Evolutionary conservation across 2,888 invertebrate species (phyloP).

Genomic region (Lepeophtheirus nordmannii): DNA sequence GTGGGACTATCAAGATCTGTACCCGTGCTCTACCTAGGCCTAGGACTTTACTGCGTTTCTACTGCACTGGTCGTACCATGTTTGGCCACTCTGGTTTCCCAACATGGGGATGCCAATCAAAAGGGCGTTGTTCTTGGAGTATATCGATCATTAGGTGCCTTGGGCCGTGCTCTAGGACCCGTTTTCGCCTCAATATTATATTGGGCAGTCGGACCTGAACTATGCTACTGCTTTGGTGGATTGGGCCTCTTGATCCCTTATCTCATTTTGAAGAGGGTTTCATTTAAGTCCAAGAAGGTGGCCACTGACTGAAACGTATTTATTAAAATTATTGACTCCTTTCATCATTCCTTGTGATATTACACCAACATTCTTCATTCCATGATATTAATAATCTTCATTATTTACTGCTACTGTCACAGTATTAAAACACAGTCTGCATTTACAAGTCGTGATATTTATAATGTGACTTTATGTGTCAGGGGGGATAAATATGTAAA

Average conservation of each 20-base stretch:
- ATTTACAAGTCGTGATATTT: no score
- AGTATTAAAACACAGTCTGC: no score
- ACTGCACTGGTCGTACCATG: conserved; percentile 75
- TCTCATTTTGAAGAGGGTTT: conserved; percentile 29
- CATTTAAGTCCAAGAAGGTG: not conserved
- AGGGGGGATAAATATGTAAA: no score
- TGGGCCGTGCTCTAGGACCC: conserved; percentile 64
- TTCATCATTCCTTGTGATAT: no score
- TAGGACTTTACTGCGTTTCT: conserved; percentile 63
- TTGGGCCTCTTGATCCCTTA: conserved; percentile 54
- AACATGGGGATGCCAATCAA: conserved; percentile 58
- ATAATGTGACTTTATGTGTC: no score
- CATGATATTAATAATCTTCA: no score
- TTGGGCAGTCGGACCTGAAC: conserved; percentile 72
- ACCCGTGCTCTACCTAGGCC: conserved; percentile 55
- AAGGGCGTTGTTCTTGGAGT: conserved; percentile 87
- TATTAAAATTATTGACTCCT: no score
- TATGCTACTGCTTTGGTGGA: conserved; percentile 67
- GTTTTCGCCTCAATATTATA: conserved; percentile 37
- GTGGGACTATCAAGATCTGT: conserved; percentile 54
- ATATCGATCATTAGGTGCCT: conserved; percentile 79
- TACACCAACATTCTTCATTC: no score
- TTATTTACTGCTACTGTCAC: no score
- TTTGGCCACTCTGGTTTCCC: conserved; percentile 78
- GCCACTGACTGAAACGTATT: not conserved